Percentiles rank a stretch among this genome's conserved stretches.
phyloP scores from a whole-genome alignment of 2,113 vertebrate genomes.

The Steatornis caripensis region DNA sequence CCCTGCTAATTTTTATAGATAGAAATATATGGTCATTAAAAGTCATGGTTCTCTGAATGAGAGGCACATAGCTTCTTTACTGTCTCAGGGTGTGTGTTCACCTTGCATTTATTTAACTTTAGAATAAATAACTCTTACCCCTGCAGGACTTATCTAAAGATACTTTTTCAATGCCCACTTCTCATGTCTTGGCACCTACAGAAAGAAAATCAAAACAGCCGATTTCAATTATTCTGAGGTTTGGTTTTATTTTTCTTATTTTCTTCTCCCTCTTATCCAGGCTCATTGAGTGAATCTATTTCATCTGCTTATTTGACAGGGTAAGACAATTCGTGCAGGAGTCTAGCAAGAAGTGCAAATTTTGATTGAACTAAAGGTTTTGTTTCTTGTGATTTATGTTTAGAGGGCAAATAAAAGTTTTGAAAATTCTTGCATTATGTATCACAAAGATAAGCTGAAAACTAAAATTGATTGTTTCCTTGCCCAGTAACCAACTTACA shows the following conservation, averaged over 20 bases:
- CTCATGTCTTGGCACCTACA: background rate
- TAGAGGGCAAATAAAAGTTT: background rate
- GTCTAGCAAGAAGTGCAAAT: background rate
- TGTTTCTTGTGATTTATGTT: background rate
- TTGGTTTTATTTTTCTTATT: background rate
- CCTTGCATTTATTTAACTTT: background rate
- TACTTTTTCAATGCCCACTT: background rate
- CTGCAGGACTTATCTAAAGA: background rate
- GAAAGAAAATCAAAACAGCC: background rate
- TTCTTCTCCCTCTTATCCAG: background rate
- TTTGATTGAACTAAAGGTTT: background rate
- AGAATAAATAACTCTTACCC: background rate
- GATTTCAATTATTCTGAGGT: background rate
- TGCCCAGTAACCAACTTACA: background rate
- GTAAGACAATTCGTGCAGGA: background rate
- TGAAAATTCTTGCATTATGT: background rate
- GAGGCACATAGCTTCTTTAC: background rate
- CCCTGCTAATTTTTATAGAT: background rate
- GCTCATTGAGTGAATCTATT: background rate
- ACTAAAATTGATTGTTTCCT: background rate
- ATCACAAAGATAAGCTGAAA: background rate
- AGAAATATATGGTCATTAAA: background rate
- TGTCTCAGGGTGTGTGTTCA: background rate
- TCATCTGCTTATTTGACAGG: background rate
- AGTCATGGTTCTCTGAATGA: background rate